phyloP scores from a whole-genome alignment of 2,113 vertebrate genomes.

The Jacana jacana region DNA sequence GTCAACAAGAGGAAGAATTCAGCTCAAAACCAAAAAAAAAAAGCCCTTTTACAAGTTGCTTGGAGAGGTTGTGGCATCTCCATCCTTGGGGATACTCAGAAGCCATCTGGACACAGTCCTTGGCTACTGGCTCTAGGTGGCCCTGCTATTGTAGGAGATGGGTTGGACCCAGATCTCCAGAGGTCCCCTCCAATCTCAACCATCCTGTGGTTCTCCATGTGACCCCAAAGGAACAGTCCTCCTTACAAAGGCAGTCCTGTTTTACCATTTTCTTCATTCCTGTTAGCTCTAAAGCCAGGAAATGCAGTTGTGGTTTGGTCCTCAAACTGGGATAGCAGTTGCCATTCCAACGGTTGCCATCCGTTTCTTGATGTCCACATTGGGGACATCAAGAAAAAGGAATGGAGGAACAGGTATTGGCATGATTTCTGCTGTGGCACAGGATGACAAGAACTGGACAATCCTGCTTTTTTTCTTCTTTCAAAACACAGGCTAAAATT shows the following conservation, averaged over 20 bases:
- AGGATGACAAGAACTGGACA: neutral
- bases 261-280: neutral
- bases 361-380: neutral
- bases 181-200: neutral
- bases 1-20: neutral
- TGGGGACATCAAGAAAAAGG: neutral
- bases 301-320: neutral
- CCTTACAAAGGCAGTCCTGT: neutral
- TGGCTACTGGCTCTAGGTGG: neutral
- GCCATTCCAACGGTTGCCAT: no score
- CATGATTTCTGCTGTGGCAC: neutral
- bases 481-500: neutral
- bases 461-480: neutral
- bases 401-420: neutral
- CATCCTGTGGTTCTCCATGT: neutral
- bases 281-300: neutral
- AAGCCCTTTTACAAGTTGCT: neutral
- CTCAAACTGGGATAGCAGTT: neutral
- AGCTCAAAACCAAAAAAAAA: no score
- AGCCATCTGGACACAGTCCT: fast-evolving
- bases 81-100: neutral
- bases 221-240: no score
- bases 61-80: neutral
- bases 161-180: neutral
- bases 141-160: neutral